These are phyloP conservation scores for Heterocephalus glaber DNA, from an alignment of 2,113 vertebrate species.

Conservation along the genomic window DNA sequence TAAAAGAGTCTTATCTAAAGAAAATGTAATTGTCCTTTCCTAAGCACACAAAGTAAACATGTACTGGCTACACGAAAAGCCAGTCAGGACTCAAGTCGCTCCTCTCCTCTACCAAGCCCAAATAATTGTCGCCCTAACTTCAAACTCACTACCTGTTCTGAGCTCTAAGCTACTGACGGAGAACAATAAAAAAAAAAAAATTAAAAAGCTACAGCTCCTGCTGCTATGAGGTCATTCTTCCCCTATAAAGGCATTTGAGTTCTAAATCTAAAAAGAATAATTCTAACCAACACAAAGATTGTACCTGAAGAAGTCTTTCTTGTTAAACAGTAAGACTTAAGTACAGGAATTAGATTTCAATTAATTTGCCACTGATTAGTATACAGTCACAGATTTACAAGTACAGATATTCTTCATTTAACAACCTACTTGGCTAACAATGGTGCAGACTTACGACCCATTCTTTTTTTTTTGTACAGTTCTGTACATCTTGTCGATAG, in stretches of 20 bases:
- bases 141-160: background rate
- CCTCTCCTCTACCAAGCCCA: constrained; percentile 1
- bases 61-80: background rate
- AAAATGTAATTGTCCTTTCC: constrained; percentile 37
- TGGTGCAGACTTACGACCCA: background rate
- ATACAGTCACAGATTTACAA: background rate
- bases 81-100: constrained; percentile 12
- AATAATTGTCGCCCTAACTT: background rate
- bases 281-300: background rate
- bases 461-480: background rate
- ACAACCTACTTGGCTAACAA: background rate
- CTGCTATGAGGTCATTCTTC: background rate
- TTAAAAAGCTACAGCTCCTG: background rate
- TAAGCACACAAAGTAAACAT: constrained; percentile 31
- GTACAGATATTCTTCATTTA: background rate
- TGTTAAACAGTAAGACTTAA: background rate
- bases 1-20: constrained; percentile 30
- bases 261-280: constrained; percentile 35
- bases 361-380: constrained; percentile 31
- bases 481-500: background rate
- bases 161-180: background rate
- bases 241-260: constrained; percentile 13
- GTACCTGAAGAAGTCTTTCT: constrained; percentile 19
- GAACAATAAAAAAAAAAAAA: constrained; percentile 12
- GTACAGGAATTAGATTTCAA: background rate